Evolutionary conservation across 2,797 vertebrate genomes (phyloP).

Genomic region (Centropyge bicolor): DNA sequence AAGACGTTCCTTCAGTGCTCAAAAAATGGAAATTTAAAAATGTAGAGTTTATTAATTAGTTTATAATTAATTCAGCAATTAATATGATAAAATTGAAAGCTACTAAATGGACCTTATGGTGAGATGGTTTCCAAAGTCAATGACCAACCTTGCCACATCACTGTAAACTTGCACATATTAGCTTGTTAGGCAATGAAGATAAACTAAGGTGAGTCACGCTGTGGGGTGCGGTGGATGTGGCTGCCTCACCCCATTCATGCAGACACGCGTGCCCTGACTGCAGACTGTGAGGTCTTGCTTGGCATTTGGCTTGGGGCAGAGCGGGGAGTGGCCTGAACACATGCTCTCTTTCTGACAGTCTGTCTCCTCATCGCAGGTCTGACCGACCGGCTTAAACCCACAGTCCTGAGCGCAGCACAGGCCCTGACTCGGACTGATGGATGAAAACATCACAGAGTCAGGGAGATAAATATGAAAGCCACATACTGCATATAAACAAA

Average conservation of each 20-base stretch:
- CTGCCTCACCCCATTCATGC: slow-evolving; percentile 85
- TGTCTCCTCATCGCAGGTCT: slow-evolving; percentile 81
- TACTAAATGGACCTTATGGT: background rate
- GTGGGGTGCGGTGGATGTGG: background rate
- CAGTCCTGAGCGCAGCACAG: slow-evolving; percentile 84
- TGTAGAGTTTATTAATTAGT: background rate
- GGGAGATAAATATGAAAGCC: background rate
- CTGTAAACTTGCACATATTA: background rate
- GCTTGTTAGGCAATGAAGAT: background rate
- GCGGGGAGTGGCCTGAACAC: slow-evolving; percentile 81
- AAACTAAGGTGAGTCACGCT: slow-evolving; percentile 5
- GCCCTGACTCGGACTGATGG: slow-evolving; percentile 87
- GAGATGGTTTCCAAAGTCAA: background rate
- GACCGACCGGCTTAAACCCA: slow-evolving; percentile 68
- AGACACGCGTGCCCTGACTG: slow-evolving; percentile 83
- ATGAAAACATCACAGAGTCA: slow-evolving; percentile 7
- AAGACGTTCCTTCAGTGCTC: background rate
- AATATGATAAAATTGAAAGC: background rate
- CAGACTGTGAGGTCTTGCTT: slow-evolving; percentile 87
- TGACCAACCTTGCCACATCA: slow-evolving; percentile 10
- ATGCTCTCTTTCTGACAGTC: slow-evolving; percentile 81
- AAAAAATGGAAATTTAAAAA: background rate
- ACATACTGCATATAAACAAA: background rate
- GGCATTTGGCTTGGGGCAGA: slow-evolving; percentile 78
- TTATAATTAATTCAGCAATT: too few species aligned